These are phyloP conservation scores for Silurus meridionalis DNA, from an alignment of 2,113 vertebrate genomes.

Conservation along the genomic window DNA sequence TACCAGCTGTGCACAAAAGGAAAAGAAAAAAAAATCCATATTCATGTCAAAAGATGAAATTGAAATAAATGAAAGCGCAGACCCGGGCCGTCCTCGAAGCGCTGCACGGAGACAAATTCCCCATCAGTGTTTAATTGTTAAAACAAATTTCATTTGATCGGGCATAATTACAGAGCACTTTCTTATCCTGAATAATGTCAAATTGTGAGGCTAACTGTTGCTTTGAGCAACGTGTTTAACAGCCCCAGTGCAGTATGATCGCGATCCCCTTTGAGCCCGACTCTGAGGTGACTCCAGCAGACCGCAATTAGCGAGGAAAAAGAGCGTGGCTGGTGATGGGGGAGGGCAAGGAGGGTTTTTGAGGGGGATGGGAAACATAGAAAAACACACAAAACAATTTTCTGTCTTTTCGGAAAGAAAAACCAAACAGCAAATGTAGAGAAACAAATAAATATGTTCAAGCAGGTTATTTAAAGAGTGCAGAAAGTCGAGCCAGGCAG, in stretches of 20 bases:
- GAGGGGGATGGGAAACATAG: slow-evolving; percentile 16
- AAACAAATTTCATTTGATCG: slow-evolving; percentile 37
- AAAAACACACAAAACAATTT: slow-evolving; percentile 7
- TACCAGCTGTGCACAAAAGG: slow-evolving; percentile 19
- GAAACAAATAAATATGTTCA: not conserved
- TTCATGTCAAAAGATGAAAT: slow-evolving; percentile 46
- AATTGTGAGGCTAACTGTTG: slow-evolving; percentile 45
- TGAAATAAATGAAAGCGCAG: slow-evolving; percentile 38
- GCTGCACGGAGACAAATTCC: slow-evolving; percentile 11
- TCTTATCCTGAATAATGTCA: slow-evolving; percentile 42
- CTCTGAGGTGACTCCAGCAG: slow-evolving; percentile 38
- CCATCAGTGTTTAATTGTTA: slow-evolving; percentile 41
- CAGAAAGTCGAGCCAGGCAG: slow-evolving; percentile 61
- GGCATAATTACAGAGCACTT: slow-evolving; percentile 45
- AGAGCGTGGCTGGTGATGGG: slow-evolving; percentile 24
- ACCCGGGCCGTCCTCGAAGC: slow-evolving; percentile 18
- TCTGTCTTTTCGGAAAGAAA: not conserved
- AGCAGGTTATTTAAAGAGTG: not conserved
- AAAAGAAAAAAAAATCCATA: slow-evolving; percentile 36
- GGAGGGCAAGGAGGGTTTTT: slow-evolving; percentile 5
- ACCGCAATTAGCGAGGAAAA: slow-evolving; percentile 41
- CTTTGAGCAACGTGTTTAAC: slow-evolving; percentile 37
- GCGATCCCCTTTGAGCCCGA: slow-evolving; percentile 13
- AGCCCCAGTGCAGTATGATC: slow-evolving; percentile 17
- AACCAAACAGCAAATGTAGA: not conserved